Conservation (phyloP, 2,113 vertebrate genomes). For the Thunnus maccoyii region DNA sequence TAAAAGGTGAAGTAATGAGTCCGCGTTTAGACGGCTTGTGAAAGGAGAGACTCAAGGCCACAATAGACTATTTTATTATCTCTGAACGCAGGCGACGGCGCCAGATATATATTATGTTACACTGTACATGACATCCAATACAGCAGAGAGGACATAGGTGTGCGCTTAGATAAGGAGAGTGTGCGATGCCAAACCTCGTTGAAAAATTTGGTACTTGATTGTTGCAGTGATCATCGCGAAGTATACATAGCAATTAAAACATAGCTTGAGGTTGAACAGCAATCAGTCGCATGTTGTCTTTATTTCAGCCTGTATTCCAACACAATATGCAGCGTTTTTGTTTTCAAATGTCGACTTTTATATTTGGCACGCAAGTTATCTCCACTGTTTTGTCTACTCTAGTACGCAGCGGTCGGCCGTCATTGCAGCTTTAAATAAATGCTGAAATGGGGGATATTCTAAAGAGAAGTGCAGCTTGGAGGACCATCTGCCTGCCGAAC, state of each 20-base stretch:
- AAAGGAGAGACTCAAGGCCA: conserved; percentile 28
- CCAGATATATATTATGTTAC: conserved; percentile 42
- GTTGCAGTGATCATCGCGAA: not conserved
- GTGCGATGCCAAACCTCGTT: not conserved
- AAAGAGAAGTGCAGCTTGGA: not conserved
- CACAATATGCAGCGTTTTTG: not conserved
- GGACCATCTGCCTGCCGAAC: not conserved
- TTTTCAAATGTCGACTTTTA: not conserved
- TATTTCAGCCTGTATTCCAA: not conserved
- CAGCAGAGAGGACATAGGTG: not conserved
- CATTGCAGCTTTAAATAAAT: not conserved
- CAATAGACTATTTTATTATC: conserved; percentile 27
- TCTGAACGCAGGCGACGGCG: not conserved
- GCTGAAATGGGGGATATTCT: not conserved
- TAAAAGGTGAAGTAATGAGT: conserved; percentile 4
- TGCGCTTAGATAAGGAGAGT: not conserved
- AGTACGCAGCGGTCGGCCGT: not conserved
- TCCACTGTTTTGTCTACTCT: not conserved
- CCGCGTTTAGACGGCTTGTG: conserved; percentile 8
- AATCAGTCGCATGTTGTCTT: not conserved
- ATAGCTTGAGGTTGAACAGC: fast-evolving
- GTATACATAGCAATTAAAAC: fast-evolving
- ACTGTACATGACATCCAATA: conserved; percentile 49
- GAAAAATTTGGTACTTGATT: not conserved
- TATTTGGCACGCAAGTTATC: not conserved